Evolutionary conservation across 2,888 invertebrate species (phyloP).

Genomic region (Pterostichus madidus): DNA sequence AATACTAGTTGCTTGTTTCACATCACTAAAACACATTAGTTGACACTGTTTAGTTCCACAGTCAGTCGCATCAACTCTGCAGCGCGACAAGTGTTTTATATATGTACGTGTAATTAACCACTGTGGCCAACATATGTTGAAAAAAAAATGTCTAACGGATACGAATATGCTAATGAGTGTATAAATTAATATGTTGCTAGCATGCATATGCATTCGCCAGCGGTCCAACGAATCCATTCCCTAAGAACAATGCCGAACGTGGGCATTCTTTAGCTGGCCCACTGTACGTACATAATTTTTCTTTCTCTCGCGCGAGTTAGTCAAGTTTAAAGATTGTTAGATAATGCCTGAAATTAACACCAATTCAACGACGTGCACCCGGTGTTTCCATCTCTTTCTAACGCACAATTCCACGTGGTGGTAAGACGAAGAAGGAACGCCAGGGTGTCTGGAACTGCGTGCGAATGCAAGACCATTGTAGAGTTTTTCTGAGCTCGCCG

Average conservation of each 20-base stretch:
- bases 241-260: conserved; percentile 74
- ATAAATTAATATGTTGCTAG: conserved; percentile 79
- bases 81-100: conserved; percentile 67
- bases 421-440: conserved; percentile 67
- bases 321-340: conserved; percentile 78
- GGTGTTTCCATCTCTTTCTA: conserved; percentile 69
- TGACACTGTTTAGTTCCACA: conserved; percentile 17
- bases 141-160: conserved; percentile 77
- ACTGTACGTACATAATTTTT: conserved; percentile 77
- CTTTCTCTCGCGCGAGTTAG: conserved; percentile 78
- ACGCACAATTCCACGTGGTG: conserved; percentile 59
- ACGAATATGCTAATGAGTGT: conserved; percentile 78
- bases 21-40: conserved; percentile 19
- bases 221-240: conserved; percentile 71
- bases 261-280: conserved; percentile 72
- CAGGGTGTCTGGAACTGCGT: conserved; percentile 67
- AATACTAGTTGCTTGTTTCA: conserved; percentile 10
- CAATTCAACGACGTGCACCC: conserved; percentile 72
- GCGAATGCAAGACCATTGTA: conserved; percentile 73
- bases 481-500: conserved; percentile 72
- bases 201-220: conserved; percentile 77
- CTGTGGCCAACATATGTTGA: conserved; percentile 76
- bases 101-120: conserved; percentile 74
- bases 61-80: conserved; percentile 36
- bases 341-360: conserved; percentile 78